Percentiles rank a stretch among this genome's conserved stretches.
These are phyloP conservation scores for Raja brachyura DNA, from an alignment of 2,113 vertebrate species.

Conservation along the genomic window DNA sequence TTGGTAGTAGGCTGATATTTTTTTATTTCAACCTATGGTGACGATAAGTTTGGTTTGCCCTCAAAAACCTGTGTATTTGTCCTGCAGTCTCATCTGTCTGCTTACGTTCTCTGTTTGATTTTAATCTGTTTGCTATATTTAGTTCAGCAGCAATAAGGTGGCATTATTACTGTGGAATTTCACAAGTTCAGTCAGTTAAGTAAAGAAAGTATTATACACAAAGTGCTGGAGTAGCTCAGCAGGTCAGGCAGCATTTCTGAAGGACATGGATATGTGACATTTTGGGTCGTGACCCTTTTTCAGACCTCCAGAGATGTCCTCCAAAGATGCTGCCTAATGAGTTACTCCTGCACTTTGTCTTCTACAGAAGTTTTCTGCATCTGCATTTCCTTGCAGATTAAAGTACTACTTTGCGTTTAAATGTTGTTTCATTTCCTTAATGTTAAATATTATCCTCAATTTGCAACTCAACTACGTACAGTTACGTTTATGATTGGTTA, in stretches of 20 bases:
- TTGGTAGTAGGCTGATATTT: background rate
- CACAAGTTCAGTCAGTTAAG: background rate
- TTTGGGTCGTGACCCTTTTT: no score
- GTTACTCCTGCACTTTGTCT: no score
- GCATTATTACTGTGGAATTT: slow-evolving; percentile 4
- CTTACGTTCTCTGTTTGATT: background rate
- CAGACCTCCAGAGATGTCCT: no score
- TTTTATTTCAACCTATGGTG: background rate
- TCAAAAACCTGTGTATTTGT: background rate
- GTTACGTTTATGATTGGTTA: background rate
- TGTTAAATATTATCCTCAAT: background rate
- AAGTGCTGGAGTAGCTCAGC: no score
- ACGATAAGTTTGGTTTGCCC: background rate
- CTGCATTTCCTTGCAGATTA: no score
- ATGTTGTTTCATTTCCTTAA: background rate
- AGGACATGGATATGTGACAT: no score
- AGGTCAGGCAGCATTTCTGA: no score
- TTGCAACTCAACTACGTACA: background rate
- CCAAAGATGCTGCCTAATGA: no score
- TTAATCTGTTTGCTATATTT: background rate
- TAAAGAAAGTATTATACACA: no score
- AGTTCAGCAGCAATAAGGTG: background rate
- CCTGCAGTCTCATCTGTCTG: background rate
- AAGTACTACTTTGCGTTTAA: background rate
- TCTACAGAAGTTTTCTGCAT: no score